Conservation (phyloP, 2,888 invertebrate genomes). For the Drosophila cracens region DNA sequence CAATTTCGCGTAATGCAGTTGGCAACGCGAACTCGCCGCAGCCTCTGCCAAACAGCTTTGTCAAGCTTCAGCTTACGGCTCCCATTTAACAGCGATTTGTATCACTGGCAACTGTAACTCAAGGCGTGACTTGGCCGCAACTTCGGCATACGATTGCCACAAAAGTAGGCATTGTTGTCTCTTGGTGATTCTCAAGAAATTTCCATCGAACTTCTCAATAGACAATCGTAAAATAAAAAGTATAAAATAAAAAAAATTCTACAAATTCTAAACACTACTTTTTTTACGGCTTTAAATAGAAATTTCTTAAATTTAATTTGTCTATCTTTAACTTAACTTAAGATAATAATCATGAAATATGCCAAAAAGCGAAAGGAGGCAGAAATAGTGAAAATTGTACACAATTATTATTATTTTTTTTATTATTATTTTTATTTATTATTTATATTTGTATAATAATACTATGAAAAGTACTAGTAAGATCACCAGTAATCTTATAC, state of each 20-base stretch:
- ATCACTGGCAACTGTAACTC: slow-evolving; percentile 19
- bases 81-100: slow-evolving; percentile 47
- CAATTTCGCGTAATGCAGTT: slow-evolving; percentile 62
- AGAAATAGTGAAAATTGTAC: not conserved
- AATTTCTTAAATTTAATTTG: not conserved
- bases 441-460: not conserved
- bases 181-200: not conserved
- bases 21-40: slow-evolving; percentile 44
- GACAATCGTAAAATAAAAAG: too few species aligned
- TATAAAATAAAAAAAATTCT: too few species aligned
- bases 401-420: not conserved
- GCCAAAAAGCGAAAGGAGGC: not conserved
- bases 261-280: too few species aligned
- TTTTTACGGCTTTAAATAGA: too few species aligned
- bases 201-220: not conserved
- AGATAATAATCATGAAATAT: not conserved
- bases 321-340: not conserved
- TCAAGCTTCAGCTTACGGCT: slow-evolving; percentile 23
- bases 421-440: not conserved
- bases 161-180: slow-evolving; percentile 16
- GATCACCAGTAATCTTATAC: not conserved
- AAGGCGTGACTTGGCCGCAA: slow-evolving; percentile 23
- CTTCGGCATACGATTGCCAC: not conserved
- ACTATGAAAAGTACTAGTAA: not conserved
- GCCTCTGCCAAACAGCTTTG: slow-evolving; percentile 47